Percentiles rank a stretch among this genome's conserved stretches.
These are phyloP conservation scores for Hemibagrus guttatus DNA, from an alignment of 2,797 vertebrate genomes.

Conservation along the genomic window DNA sequence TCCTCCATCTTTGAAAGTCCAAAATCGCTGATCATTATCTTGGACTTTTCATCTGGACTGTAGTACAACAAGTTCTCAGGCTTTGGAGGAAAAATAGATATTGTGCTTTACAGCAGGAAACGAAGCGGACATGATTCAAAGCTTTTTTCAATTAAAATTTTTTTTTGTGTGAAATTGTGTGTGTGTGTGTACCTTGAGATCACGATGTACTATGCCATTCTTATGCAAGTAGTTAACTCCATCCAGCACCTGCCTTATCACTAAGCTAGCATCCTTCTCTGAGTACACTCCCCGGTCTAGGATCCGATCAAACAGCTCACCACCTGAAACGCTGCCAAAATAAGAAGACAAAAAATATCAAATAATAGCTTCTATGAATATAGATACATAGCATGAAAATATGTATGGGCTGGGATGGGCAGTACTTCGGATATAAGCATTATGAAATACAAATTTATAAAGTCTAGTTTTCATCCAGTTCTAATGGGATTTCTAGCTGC, in stretches of 20 bases:
- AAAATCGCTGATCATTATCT: constrained; percentile 98
- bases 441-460: neutral
- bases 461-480: neutral
- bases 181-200: constrained; percentile 83
- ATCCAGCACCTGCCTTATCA: constrained; percentile 92
- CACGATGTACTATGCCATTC: constrained; percentile 89
- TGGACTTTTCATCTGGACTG: constrained; percentile 88
- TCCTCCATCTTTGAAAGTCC: constrained; percentile 96
- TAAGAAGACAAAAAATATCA: neutral
- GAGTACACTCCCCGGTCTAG: constrained; percentile 94
- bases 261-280: constrained; percentile 91
- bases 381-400: neutral
- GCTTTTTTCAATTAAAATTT: too few relatives aligned
- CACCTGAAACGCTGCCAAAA: constrained; percentile 85
- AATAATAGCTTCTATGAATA: neutral
- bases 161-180: neutral
- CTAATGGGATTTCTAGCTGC: neutral
- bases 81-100: constrained; percentile 63
- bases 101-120: neutral
- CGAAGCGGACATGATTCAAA: neutral
- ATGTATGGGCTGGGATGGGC: neutral
- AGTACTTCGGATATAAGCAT: neutral
- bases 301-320: constrained; percentile 98
- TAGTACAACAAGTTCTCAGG: constrained; percentile 96
- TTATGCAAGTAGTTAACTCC: constrained; percentile 91